phyloP scores from a whole-genome alignment of 2,888 invertebrate genomes.

The Hemaris fuciformis region DNA sequence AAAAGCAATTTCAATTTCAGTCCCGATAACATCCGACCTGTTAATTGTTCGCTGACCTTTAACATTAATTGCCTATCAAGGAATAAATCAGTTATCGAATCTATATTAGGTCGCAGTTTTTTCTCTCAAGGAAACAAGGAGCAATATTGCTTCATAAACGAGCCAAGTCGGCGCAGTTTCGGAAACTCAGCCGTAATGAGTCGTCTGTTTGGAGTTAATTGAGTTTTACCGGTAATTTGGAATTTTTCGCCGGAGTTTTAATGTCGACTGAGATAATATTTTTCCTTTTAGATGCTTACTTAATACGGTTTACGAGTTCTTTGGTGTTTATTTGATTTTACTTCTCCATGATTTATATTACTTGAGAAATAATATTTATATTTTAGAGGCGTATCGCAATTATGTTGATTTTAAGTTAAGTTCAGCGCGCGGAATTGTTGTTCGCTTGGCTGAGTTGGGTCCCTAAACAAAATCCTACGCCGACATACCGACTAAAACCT shows the following conservation, averaged over 20 bases:
- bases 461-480: too few relatives aligned
- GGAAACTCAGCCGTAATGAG: neutral
- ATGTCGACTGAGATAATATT: neutral
- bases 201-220: conserved; percentile 1
- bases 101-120: neutral
- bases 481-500: too few relatives aligned
- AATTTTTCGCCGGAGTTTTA: neutral
- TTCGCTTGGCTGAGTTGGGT: too few relatives aligned
- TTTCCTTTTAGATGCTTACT: neutral
- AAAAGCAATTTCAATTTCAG: neutral
- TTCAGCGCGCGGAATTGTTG: too few relatives aligned
- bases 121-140: neutral
- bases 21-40: neutral
- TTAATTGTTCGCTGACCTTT: neutral
- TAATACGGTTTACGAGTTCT: neutral
- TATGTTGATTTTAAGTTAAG: too few relatives aligned
- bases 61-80: neutral
- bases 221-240: conserved; percentile 1
- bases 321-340: neutral
- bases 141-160: conserved; percentile 2
- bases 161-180: neutral
- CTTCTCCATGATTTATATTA: neutral
- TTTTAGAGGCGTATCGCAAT: neutral
- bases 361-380: neutral
- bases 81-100: neutral